Evolutionary conservation across 64 coral and sea anemone genomes (phyloP), one percentile per base, ranked within the genome.

Genomic region (Montipora foliosa): DNA sequence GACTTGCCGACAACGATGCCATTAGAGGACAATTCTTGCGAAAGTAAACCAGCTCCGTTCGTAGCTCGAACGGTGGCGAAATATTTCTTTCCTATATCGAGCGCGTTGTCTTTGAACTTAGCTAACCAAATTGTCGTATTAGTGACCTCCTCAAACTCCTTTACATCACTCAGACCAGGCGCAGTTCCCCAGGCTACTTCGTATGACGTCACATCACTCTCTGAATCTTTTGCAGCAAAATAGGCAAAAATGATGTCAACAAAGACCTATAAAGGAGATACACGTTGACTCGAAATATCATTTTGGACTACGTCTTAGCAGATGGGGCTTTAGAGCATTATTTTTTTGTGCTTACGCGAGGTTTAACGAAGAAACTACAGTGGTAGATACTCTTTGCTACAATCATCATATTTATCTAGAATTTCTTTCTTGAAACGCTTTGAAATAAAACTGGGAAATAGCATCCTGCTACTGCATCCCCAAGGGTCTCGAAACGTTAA

Each of bases 221-320:
- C 94, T 14, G 81, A 82, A 22, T 95, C 94, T 20, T 48, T 57
- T 44, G 94, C 94, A 9, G n/a, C 50, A 44, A 86, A 95, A 50
- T 92, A 96, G 10, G 90, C 97, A 58, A 99, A 99, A 21, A 99
- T 96, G 52, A 99, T 96, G 44, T 99, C 95, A 5, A 94, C 68
- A 75, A 99, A 99, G 16, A 96, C 95, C 97, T 99, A 12, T 7
- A 53, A 57, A 44, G 59, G 50, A 81, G 69, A 77, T 67, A 76
- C 78, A 90, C 2, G 13, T 15, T 12, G 47, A 37, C 37, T 37
- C 37, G 61, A 64, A 55, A 14, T 64, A 4, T 64, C 61, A 12
- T 12, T 12, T 0, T 64, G 13, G 14, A 64, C 9, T 15, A 64
- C 37, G 37, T 37, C 37, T 37, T 37, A 37, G 37, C 37, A 37